Percentiles rank a stretch among this genome's conserved stretches.
These are phyloP conservation scores for Nemapogon koenigi DNA, from an alignment of 2,888 invertebrate genomes.

Conservation along the genomic window DNA sequence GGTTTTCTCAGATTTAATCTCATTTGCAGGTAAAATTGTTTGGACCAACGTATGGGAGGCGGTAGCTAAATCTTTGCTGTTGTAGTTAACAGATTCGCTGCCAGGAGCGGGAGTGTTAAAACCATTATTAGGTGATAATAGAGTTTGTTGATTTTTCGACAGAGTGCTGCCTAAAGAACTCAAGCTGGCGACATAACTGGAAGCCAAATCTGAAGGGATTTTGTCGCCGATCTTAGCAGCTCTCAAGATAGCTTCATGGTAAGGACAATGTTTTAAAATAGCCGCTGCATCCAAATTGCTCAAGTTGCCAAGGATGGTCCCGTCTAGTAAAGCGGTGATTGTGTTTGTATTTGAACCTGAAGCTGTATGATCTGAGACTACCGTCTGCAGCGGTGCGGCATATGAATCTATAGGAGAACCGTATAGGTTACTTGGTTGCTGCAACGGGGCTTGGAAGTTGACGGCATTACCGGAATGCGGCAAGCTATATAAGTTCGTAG, in stretches of 20 bases:
- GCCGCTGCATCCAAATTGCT: conserved; percentile 50
- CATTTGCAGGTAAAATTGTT: conserved; percentile 29
- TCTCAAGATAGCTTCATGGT: conserved; percentile 55
- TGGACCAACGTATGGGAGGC: conserved; percentile 42
- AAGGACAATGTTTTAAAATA: conserved; percentile 56
- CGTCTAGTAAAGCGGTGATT: conserved; percentile 46
- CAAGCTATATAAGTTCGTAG: conserved; percentile 56
- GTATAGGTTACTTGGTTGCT: conserved; percentile 34
- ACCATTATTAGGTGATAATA: conserved; percentile 28
- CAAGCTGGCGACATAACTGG: conserved; percentile 59
- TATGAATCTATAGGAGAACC: conserved; percentile 60
- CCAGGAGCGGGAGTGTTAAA: conserved; percentile 31
- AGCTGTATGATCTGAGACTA: conserved; percentile 58
- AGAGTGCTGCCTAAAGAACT: conserved; percentile 58
- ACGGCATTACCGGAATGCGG: conserved; percentile 52
- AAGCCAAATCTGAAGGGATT: conserved; percentile 53
- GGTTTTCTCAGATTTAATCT: conserved; percentile 28
- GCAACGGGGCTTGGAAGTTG: conserved; percentile 42
- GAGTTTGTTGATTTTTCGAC: conserved; percentile 41
- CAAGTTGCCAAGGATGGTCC: conserved; percentile 39
- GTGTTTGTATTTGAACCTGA: conserved; percentile 43
- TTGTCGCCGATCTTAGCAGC: conserved; percentile 46
- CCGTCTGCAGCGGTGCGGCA: conserved; percentile 49
- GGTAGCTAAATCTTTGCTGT: conserved; percentile 32
- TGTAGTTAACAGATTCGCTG: conserved; percentile 32